Evolutionary conservation across 2,888 invertebrate species (phyloP).

Genomic region (Auanema freiburgensis): DNA sequence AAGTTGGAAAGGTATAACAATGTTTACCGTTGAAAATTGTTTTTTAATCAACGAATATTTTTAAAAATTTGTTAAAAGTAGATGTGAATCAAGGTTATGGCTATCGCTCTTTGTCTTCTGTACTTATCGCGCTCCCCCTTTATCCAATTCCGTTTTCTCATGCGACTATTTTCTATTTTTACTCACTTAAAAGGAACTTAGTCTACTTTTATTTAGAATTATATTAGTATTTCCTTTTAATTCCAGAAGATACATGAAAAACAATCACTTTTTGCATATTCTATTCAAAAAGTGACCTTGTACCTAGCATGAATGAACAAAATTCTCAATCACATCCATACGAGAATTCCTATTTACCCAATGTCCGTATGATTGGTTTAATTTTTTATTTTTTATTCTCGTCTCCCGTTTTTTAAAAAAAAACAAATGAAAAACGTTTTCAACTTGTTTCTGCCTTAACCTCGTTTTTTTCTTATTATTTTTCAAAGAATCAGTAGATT

Average conservation of each 20-base stretch:
- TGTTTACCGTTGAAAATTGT: conserved; percentile 11
- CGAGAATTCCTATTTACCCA: no score
- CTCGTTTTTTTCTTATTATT: no score
- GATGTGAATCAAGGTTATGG: not conserved
- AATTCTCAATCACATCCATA: no score
- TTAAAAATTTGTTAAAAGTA: not conserved
- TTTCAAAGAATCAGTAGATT: no score
- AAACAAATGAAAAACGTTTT: no score
- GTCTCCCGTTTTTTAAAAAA: no score
- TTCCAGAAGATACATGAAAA: conserved; percentile 10
- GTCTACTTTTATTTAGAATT: no score
- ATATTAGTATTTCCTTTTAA: conserved; percentile 4
- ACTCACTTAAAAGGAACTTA: not conserved
- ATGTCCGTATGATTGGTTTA: no score
- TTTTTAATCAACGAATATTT: not conserved
- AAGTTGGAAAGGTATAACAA: conserved; percentile 17
- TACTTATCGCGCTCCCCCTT: not conserved
- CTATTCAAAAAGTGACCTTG: no score
- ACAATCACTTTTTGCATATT: not conserved
- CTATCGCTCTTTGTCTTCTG: not conserved
- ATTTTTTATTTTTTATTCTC: no score
- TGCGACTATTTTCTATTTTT: not conserved
- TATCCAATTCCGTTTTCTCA: not conserved
- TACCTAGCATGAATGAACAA: no score
- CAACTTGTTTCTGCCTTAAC: no score